phyloP scores from a whole-genome alignment of 2,113 vertebrate genomes.

The Sphaerodactylus townsendi region DNA sequence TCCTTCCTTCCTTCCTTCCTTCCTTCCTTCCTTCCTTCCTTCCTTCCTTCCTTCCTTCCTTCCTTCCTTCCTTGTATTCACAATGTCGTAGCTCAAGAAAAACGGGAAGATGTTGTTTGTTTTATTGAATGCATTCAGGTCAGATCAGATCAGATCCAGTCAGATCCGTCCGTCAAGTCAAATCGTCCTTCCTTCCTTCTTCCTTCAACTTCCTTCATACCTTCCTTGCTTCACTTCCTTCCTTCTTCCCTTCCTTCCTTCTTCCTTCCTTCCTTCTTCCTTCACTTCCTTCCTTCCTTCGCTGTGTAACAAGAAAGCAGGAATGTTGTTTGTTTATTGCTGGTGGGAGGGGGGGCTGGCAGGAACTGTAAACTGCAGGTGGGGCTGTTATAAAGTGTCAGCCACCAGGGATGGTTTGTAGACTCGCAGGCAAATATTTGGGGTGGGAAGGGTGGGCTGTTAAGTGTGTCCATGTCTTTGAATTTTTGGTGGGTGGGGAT shows the following conservation, averaged over 20 bases:
- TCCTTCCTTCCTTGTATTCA: background rate
- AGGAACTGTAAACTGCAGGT: background rate
- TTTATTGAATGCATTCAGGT: too few relatives aligned
- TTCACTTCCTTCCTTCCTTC: background rate
- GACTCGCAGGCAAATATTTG: slow-evolving; percentile 10
- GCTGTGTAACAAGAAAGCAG: too few relatives aligned
- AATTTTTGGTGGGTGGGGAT: background rate
- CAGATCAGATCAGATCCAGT: too few relatives aligned
- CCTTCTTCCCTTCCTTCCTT: too few relatives aligned
- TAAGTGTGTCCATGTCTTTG: background rate
- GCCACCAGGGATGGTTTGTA: too few relatives aligned
- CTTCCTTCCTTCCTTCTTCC: background rate
- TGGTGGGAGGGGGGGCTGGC: background rate
- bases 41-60: background rate
- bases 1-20: background rate
- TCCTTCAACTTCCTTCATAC: background rate
- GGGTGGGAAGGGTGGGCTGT: background rate
- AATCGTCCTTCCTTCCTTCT: fast-evolving
- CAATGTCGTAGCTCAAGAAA: background rate
- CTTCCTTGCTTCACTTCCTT: too few relatives aligned
- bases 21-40: too few relatives aligned
- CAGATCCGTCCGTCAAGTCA: too few relatives aligned
- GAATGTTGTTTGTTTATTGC: background rate
- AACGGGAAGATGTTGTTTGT: too few relatives aligned
- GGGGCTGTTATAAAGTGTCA: background rate